Evolutionary conservation across 2,888 invertebrate genomes (phyloP).

Genomic region (Brenthis hecate): DNA sequence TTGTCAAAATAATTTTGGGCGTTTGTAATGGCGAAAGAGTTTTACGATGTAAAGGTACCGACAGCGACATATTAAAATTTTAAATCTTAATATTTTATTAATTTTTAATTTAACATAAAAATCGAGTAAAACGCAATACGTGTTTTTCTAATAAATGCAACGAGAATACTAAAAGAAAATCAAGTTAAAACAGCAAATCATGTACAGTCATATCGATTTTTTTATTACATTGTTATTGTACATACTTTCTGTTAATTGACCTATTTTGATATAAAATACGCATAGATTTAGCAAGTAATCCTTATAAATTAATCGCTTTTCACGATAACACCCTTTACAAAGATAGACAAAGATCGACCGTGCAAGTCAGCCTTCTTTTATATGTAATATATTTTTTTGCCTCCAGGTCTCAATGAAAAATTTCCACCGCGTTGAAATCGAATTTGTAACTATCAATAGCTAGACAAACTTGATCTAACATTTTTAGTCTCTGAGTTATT

Average conservation of each 20-base stretch:
- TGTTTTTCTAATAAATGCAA: conserved; percentile 13
- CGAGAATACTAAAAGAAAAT: conserved; percentile 19
- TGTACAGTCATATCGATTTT: conserved; percentile 22
- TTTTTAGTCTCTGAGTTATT: too few relatives aligned
- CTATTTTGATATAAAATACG: not conserved
- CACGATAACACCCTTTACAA: not conserved
- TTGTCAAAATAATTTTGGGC: conserved; percentile 36
- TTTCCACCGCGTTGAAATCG: too few relatives aligned
- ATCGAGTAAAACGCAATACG: not conserved
- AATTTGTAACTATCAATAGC: too few relatives aligned
- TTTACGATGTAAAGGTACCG: not conserved
- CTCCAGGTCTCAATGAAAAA: too few relatives aligned
- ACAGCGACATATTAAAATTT: conserved; percentile 1
- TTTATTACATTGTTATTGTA: conserved; percentile 12
- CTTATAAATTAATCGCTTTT: conserved; percentile 3
- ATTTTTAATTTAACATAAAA: too few relatives aligned
- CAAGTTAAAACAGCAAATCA: conserved; percentile 16
- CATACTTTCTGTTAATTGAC: not conserved
- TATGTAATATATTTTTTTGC: too few relatives aligned
- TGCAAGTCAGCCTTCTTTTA: too few relatives aligned
- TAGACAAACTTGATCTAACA: too few relatives aligned
- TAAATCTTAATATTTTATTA: not conserved
- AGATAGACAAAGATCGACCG: too few relatives aligned
- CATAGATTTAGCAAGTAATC: conserved; percentile 6
- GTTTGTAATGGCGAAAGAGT: conserved; percentile 17